A percentile compares a stretch with the other conserved stretches of the same genome.
Evolutionary conservation across 2,797 vertebrate species (phyloP).

Genomic region (Salmo trutta): DNA sequence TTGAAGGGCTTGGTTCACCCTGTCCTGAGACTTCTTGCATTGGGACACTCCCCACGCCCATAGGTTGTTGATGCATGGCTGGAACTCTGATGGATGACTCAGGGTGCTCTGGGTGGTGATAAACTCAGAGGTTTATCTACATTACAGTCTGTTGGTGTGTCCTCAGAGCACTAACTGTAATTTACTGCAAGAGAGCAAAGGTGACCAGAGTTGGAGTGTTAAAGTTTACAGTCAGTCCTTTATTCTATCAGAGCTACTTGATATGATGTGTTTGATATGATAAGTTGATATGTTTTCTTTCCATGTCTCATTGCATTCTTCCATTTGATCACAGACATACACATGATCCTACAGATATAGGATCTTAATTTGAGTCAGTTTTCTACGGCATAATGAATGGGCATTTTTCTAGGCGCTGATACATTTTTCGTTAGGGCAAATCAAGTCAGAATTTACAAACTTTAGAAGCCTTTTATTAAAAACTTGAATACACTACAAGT

Average conservation of each 20-base stretch:
- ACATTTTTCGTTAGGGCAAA: too few relatives aligned
- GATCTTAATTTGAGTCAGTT: background rate
- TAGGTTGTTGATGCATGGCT: slow-evolving; percentile 49
- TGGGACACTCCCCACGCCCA: slow-evolving; percentile 12
- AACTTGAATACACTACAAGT: too few relatives aligned
- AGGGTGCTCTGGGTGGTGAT: slow-evolving; percentile 18
- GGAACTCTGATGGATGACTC: slow-evolving; percentile 67
- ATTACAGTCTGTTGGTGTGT: slow-evolving; percentile 56
- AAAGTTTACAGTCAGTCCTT: slow-evolving; percentile 15
- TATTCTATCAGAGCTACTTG: background rate
- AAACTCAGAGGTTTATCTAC: slow-evolving; percentile 46
- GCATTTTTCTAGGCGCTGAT: too few relatives aligned
- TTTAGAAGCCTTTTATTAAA: too few relatives aligned
- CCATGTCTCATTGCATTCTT: too few relatives aligned
- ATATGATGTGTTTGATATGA: too few relatives aligned
- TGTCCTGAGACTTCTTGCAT: background rate
- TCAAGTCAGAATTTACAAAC: too few relatives aligned
- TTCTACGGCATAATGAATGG: background rate
- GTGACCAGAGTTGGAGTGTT: slow-evolving; percentile 18
- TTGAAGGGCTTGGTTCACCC: background rate
- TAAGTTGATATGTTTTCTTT: too few relatives aligned
- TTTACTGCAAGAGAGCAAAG: slow-evolving; percentile 59
- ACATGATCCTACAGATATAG: too few relatives aligned
- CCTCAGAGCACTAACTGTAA: slow-evolving; percentile 39
- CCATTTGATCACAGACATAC: too few relatives aligned